Evolutionary conservation across 2,797 vertebrate species (phyloP).

Genomic region (Eulemur coronatus): DNA sequence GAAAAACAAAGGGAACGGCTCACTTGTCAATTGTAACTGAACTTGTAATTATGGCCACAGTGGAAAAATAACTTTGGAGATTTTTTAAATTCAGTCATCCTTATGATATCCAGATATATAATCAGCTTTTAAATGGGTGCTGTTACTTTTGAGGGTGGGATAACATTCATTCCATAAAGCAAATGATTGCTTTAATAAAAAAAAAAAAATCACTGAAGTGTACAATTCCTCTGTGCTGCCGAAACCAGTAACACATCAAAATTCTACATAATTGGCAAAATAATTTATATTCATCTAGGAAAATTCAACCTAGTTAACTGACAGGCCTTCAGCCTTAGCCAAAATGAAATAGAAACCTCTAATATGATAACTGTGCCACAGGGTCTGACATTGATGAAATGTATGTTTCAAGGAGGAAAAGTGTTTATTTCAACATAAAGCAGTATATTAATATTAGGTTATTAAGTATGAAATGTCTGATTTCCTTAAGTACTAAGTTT

Average conservation of each 20-base stretch:
- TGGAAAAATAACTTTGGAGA: background rate
- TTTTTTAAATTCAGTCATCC: background rate
- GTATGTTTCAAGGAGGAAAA: background rate
- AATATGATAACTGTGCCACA: background rate
- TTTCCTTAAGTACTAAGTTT: too few species aligned
- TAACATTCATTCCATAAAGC: background rate
- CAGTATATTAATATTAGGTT: background rate
- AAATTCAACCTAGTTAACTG: background rate
- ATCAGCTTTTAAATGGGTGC: background rate
- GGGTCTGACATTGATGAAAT: background rate
- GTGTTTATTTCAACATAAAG: conserved; percentile 27
- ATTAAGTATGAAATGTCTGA: too few species aligned
- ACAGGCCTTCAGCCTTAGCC: background rate
- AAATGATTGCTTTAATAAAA: background rate
- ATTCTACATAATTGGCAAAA: background rate
- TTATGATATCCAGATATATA: background rate
- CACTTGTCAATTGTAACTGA: background rate
- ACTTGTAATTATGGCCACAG: background rate
- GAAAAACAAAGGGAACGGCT: background rate
- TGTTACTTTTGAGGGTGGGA: background rate
- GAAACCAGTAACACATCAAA: background rate
- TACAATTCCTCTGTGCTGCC: background rate
- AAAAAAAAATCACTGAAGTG: background rate
- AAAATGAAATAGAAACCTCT: conserved; percentile 14
- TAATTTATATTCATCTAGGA: background rate